These are phyloP conservation scores for Phlogophora meticulosa DNA, from an alignment of 2,888 invertebrate genomes.

Conservation along the genomic window DNA sequence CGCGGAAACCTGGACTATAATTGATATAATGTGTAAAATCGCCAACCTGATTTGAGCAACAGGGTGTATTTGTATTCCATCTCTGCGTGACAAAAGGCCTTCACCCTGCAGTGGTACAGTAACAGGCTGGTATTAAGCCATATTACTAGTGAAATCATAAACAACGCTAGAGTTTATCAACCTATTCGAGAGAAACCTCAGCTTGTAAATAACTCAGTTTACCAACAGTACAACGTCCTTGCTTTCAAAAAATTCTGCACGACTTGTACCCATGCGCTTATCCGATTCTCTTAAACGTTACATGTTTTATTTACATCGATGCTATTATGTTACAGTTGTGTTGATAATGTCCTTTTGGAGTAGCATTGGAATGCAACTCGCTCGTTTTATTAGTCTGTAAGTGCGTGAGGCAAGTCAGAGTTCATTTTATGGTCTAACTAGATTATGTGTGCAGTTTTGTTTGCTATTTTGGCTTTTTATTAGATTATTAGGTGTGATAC, in stretches of 20 bases:
- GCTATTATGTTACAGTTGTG: background rate
- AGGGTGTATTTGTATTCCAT: no score
- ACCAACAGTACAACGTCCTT: conserved; percentile 74
- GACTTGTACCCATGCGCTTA: conserved; percentile 16
- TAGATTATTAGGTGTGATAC: no score
- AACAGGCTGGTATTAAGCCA: background rate
- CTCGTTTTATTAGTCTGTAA: background rate
- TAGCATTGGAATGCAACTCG: conserved; percentile 14
- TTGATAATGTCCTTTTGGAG: rapidly evolving
- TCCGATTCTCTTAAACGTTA: background rate
- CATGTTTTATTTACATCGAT: conserved; percentile 26
- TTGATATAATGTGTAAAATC: no score
- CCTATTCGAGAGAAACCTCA: conserved; percentile 70
- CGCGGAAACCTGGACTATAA: no score
- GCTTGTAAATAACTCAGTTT: conserved; percentile 66
- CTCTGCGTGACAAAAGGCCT: no score
- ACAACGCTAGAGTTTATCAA: conserved; percentile 44
- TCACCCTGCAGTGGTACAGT: no score
- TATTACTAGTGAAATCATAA: conserved; percentile 5
- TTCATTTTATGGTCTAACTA: conserved; percentile 11
- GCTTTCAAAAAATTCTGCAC: conserved; percentile 75
- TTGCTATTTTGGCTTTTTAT: conserved; percentile 16
- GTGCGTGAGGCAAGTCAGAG: background rate
- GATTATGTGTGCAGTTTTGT: conserved; percentile 12
- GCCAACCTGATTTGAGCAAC: no score